These are phyloP conservation scores for Ennomos quercinarius DNA, from an alignment of 2,888 invertebrate genomes.

Conservation along the genomic window DNA sequence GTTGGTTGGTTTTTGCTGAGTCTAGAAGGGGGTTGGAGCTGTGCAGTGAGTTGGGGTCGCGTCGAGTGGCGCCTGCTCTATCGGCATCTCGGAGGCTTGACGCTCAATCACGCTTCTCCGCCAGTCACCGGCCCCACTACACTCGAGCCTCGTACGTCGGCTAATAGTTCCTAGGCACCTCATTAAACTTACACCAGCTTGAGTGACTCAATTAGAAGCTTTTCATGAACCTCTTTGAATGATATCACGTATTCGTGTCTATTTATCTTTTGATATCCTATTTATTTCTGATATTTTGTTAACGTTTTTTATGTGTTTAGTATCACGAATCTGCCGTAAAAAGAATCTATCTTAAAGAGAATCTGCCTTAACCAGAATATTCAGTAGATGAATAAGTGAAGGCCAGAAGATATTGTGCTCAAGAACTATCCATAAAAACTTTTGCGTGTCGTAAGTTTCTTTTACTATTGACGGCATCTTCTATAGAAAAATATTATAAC, in stretches of 20 bases:
- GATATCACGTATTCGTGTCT: background rate
- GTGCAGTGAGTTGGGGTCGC: conserved; percentile 36
- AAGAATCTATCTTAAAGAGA: too few relatives aligned
- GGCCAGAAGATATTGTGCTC: background rate
- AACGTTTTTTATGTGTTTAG: too few relatives aligned
- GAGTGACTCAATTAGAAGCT: conserved; percentile 35
- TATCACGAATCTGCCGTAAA: too few relatives aligned
- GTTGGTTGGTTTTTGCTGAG: conserved; percentile 41
- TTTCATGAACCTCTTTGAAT: conserved; percentile 19
- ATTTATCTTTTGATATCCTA: background rate
- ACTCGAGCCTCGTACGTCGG: conserved; percentile 41
- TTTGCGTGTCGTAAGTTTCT: background rate
- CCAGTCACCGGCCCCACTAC: conserved; percentile 57
- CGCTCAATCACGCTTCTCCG: conserved; percentile 54
- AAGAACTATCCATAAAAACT: conserved; percentile 1
- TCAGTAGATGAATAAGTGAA: too few relatives aligned
- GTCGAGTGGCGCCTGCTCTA: conserved; percentile 54
- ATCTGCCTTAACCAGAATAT: too few relatives aligned
- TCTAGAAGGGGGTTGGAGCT: conserved; percentile 42
- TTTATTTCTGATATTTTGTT: background rate
- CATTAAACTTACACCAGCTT: conserved; percentile 45
- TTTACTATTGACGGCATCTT: background rate
- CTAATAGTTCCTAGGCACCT: conserved; percentile 51
- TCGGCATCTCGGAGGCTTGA: conserved; percentile 53
- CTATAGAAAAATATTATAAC: background rate